Evolutionary conservation across 2,797 vertebrate genomes (phyloP).

Genomic region (Scleropages formosus): DNA sequence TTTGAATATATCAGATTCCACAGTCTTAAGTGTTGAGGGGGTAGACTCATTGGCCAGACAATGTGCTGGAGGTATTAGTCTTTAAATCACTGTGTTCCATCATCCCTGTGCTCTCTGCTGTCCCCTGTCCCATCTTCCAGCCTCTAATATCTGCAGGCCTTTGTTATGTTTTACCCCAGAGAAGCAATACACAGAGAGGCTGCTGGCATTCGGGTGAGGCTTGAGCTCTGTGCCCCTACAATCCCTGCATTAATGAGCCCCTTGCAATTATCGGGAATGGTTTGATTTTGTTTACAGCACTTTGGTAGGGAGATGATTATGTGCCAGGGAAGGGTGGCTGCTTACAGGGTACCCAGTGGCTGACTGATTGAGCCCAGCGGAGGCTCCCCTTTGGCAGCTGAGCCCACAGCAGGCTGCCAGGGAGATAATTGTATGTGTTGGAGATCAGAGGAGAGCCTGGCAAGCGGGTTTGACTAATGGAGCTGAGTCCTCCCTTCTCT

Average conservation of each 20-base stretch:
- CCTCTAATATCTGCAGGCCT: background rate
- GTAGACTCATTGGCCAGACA: too few species aligned
- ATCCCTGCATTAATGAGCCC: conserved; percentile 21
- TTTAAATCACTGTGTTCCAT: too few species aligned
- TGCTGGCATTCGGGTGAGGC: conserved; percentile 15
- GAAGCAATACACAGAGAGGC: background rate
- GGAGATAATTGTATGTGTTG: conserved; percentile 20
- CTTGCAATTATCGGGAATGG: conserved; percentile 10
- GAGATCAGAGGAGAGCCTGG: conserved; percentile 22
- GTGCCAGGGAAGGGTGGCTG: background rate
- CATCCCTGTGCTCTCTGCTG: background rate
- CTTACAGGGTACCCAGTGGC: background rate
- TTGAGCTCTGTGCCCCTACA: background rate
- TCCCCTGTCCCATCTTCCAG: background rate
- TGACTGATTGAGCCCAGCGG: background rate
- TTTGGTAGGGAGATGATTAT: conserved; percentile 3
- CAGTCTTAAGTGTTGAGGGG: too few species aligned
- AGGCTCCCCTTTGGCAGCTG: background rate
- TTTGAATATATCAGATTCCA: too few species aligned
- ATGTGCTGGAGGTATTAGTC: too few species aligned
- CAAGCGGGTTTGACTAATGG: conserved; percentile 10
- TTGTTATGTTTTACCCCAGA: background rate
- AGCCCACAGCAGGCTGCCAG: conserved; percentile 3
- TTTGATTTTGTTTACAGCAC: conserved; percentile 26
- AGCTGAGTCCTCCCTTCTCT: conserved; percentile 5